phyloP scores from a whole-genome alignment of 2,797 vertebrate species.

The Neoniphon sammara region DNA sequence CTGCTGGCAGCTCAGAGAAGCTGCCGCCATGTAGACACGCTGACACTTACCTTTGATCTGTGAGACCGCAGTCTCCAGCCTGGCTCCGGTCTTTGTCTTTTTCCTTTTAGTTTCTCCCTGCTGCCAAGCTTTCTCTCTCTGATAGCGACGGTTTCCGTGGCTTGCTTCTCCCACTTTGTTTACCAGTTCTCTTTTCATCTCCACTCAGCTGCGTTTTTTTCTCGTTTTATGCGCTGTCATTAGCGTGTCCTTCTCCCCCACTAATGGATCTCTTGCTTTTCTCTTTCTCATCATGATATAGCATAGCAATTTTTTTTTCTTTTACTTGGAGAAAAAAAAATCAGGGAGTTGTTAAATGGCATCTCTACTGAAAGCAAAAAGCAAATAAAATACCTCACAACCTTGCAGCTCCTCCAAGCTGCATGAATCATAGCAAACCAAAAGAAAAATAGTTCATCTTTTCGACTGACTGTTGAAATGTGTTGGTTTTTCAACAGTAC shows the following conservation, averaged over 20 bases:
- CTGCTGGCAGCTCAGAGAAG: slow-evolving; percentile 37
- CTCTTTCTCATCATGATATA: slow-evolving; percentile 2
- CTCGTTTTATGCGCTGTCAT: background rate
- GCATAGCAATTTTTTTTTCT: slow-evolving; percentile 7
- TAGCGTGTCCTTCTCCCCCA: background rate
- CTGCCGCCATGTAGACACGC: slow-evolving; percentile 51
- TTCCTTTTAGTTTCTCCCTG: slow-evolving; percentile 13
- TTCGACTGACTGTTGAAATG: no score
- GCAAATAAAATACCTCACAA: no score
- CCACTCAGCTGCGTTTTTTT: slow-evolving; percentile 1
- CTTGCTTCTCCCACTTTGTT: background rate
- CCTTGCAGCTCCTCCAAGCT: no score
- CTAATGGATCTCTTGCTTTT: background rate
- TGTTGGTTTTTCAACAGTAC: no score
- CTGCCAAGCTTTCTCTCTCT: background rate
- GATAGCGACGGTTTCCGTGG: background rate
- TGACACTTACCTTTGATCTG: slow-evolving; percentile 58
- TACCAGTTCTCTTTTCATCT: slow-evolving; percentile 23
- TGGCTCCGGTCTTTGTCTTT: background rate
- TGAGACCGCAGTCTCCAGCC: slow-evolving; percentile 35
- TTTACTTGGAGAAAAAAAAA: background rate
- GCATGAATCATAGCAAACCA: no score
- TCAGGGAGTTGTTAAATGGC: background rate
- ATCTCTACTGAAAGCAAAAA: background rate
- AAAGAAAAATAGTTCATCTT: no score